phyloP scores from a whole-genome alignment of 1,140 invertebrate species.

The Portunus trituberculatus region DNA sequence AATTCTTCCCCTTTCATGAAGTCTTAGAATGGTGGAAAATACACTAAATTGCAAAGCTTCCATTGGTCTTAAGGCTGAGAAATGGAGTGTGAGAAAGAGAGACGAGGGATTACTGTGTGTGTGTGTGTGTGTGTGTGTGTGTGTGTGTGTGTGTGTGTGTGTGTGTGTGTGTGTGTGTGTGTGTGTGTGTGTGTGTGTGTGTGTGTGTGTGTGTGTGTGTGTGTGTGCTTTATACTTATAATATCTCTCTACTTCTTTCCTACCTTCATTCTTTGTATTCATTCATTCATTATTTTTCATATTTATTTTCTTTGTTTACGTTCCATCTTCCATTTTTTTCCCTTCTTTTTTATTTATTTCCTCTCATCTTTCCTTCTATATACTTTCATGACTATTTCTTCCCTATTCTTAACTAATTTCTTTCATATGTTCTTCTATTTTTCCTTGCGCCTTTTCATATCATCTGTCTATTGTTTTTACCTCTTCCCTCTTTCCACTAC shows the following conservation, averaged over 20 bases:
- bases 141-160: constrained; percentile 52
- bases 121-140: constrained; percentile 33
- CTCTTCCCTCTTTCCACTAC: neutral
- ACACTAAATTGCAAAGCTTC: neutral
- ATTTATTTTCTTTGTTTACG: too few species aligned
- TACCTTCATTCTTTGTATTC: neutral
- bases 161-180: constrained; percentile 39
- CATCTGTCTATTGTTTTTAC: neutral
- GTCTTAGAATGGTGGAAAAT: neutral
- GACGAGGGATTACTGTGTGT: neutral
- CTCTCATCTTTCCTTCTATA: neutral
- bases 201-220: neutral
- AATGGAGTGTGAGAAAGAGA: neutral
- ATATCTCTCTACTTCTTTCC: neutral
- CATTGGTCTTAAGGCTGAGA: neutral
- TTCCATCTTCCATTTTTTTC: neutral
- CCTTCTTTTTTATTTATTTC: neutral
- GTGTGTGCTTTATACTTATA: neutral
- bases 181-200: constrained; percentile 11
- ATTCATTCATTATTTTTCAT: neutral
- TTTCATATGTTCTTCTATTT: neutral
- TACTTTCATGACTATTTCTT: neutral
- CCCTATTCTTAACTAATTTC: neutral
- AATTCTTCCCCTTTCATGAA: neutral
- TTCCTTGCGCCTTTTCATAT: neutral